Percentiles rank a stretch among this genome's conserved stretches.
Conservation (phyloP, 2,888 invertebrate species). For the Trichogramma evanescens region DNA sequence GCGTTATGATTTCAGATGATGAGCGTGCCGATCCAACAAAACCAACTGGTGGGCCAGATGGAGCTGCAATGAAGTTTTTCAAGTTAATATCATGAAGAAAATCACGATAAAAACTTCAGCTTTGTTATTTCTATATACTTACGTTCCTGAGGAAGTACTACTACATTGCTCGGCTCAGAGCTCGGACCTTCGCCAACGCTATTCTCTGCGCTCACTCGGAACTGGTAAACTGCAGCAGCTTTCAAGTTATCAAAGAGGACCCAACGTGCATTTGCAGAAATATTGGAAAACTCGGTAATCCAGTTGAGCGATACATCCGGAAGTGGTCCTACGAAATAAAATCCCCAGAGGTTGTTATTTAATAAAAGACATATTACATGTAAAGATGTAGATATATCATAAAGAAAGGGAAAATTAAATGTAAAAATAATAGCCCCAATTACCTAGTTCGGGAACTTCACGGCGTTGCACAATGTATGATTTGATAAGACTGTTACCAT, state of each 20-base stretch:
- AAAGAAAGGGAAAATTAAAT: not conserved
- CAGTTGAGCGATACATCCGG: constrained; percentile 81
- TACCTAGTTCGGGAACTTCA: constrained; percentile 80
- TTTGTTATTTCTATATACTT: constrained; percentile 37
- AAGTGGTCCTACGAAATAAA: constrained; percentile 60
- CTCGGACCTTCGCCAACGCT: constrained; percentile 91
- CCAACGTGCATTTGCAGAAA: constrained; percentile 73
- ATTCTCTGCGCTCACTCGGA: constrained; percentile 93
- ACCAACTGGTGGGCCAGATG: constrained; percentile 90
- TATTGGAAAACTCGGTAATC: constrained; percentile 81
- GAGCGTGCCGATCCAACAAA: constrained; percentile 92
- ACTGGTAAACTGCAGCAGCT: constrained; percentile 93
- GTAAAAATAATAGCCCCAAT: constrained; percentile 22
- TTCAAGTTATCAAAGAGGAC: constrained; percentile 76
- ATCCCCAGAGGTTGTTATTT: not conserved
- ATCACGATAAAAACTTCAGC: not conserved
- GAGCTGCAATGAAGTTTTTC: constrained; percentile 57
- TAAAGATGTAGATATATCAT: not conserved
- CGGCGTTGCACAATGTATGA: constrained; percentile 89
- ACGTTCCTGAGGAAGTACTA: constrained; percentile 96
- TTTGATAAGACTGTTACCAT: constrained; percentile 91
- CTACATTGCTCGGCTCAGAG: constrained; percentile 80
- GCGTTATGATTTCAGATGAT: constrained; percentile 90
- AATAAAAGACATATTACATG: not conserved
- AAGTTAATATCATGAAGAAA: not conserved